Percentiles rank a stretch among this genome's conserved stretches.
phyloP scores from a whole-genome alignment of 2,888 invertebrate genomes.

The Drosophila helvetica region DNA sequence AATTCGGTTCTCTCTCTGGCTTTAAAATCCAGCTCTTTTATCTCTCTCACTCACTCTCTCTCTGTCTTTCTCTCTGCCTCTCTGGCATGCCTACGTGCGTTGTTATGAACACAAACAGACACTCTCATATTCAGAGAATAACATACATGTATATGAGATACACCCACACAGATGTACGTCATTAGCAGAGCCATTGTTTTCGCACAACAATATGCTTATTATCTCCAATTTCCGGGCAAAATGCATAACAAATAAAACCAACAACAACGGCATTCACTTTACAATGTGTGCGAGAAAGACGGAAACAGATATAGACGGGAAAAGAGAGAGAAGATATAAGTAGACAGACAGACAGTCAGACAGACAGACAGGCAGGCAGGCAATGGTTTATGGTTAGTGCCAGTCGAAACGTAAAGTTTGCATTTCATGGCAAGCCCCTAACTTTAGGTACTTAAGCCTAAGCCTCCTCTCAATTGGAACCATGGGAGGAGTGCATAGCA shows the following conservation, averaged over 20 bases:
- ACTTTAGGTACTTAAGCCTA: constrained; percentile 71
- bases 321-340: neutral
- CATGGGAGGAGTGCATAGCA: constrained; percentile 1
- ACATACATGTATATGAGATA: constrained; percentile 33
- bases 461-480: constrained; percentile 63
- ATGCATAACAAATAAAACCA: constrained; percentile 78
- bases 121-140: constrained; percentile 4
- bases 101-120: constrained; percentile 21
- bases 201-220: constrained; percentile 80
- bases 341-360: neutral
- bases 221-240: constrained; percentile 79
- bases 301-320: neutral
- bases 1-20: neutral
- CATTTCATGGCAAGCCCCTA: constrained; percentile 65
- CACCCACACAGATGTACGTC: constrained; percentile 69
- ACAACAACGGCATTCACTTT: constrained; percentile 56
- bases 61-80: neutral
- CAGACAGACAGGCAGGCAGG: constrained; percentile 6
- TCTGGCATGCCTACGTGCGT: constrained; percentile 19
- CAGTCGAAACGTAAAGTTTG: constrained; percentile 72
- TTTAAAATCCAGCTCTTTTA: neutral
- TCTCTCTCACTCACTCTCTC: neutral
- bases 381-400: constrained; percentile 57
- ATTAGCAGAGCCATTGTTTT: constrained; percentile 79
- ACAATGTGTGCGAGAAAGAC: neutral